Base-by-base conservation (phyloP, 2,797 vertebrate genomes). In the Megalops cyprinoides region DNA sequence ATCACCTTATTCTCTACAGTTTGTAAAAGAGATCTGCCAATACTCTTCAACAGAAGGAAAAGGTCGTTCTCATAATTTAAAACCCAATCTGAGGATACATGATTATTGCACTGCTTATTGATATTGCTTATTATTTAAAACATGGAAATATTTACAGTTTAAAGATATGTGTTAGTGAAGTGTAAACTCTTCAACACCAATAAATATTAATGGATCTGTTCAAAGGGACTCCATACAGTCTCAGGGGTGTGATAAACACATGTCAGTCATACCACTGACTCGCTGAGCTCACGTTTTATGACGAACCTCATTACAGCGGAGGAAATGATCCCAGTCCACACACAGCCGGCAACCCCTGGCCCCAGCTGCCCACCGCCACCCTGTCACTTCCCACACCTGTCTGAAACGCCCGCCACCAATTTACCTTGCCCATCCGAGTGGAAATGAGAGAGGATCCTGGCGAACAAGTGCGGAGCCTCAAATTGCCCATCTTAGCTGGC, bases 1-100 rank as follows among this genome's bases (percentile, higher is more conserved):
- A 94, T 92, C 91, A 82, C 86, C 88, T 91, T 91, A 90, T 82
- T 90, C 85, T 46, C 82, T 84, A 90, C 87, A 83, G 89, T 92
- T 90, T 89, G 88, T 88, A 90, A 89, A 94, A 89, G 87, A 92
- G 90, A 93, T 92, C 88, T 39, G 44, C 23, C 23, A 42, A 8
- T 6, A 39, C 37, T 10, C 20, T 23, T 6, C 37, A 20, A 10
- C 5, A 44, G 90, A 92, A 91, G 86, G 88, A 85, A 83, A 87
- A 90, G 86, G 83, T 86, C 55, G 85, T 86, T 42, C 39, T 25
- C 62, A 79, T 60, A 28, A 74, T 49, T 31, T 51, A 25, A 49
- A n/a, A 73, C 28, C 34, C 49, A 74, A 48, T 62, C 31, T 62
- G 65, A 77, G 67, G 84, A 74, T 82, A 84, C 83, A 82, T n/a